phyloP scores from a whole-genome alignment of 2,888 invertebrate genomes.

The Tiphia femorata region DNA sequence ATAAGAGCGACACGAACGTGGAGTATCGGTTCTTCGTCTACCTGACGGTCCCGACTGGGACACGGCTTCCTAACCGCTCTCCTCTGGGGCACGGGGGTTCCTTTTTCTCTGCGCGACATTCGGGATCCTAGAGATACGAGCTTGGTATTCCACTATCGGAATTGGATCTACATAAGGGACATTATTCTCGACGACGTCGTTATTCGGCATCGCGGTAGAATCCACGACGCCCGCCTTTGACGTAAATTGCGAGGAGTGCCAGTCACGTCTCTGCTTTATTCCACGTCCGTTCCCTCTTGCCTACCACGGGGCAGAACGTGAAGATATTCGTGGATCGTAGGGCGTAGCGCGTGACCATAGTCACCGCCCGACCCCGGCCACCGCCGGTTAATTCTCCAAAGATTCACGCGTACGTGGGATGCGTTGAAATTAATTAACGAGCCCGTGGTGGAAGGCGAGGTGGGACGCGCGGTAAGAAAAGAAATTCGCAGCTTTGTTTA shows the following conservation, averaged over 20 bases:
- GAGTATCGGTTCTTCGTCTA: no score
- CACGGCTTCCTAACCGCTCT: no score
- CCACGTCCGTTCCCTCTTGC: conserved; percentile 41
- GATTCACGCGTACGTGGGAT: background rate
- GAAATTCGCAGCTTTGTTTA: background rate
- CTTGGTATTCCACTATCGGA: conserved; percentile 47
- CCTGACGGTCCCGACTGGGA: no score
- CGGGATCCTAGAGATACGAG: conserved; percentile 31
- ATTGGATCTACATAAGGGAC: conserved; percentile 49
- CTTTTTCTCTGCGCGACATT: conserved; percentile 18
- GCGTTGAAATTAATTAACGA: background rate
- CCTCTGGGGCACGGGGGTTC: no score
- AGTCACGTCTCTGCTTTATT: conserved; percentile 61
- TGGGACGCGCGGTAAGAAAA: no score
- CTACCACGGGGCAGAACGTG: conserved; percentile 35
- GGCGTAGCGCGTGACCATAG: conserved; percentile 26
- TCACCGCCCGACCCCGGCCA: conserved; percentile 6
- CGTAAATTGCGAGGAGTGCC: conserved; percentile 63
- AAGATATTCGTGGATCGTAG: conserved; percentile 35
- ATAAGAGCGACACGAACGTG: no score
- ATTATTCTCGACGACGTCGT: conserved; percentile 52
- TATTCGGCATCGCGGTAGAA: conserved; percentile 50
- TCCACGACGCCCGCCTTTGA: conserved; percentile 59
- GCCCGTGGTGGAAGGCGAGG: no score
- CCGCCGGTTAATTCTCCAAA: background rate